Base-by-base conservation (phyloP, 1,140 invertebrate genomes). In the Eufriesea mexicana region DNA sequence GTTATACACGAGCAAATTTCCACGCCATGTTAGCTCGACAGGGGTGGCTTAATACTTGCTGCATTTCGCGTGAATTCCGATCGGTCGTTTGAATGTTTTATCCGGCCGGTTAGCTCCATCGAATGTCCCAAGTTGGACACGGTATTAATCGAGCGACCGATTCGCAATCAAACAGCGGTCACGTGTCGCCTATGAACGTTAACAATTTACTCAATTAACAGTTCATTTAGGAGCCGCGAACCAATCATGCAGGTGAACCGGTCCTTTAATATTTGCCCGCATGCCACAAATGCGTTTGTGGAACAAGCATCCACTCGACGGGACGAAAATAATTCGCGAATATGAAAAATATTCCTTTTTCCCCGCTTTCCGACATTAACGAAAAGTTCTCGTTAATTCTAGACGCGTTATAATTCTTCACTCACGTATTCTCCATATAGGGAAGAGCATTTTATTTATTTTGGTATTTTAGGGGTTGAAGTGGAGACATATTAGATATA, bases 191-290 rank as follows among this genome's bases (percentile, higher is more conserved):
- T 45, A 67, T 25, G 51, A 49, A 45, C 42, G 64, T 77, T 77
- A 77, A 76, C 79, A 82, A 77, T 82, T 77, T 51, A 49, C 51
- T 42, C 62, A 42, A 82, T 76, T 82, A 76, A 82, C 72, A 76
- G 62, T 76, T 76, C 73, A 76, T 76, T 82, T 68, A 51, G 45
- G n/a, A 20, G 2, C 25, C 25, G 20, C 20, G 54, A 59, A 77
- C 25, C 79, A 77, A 59, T 73, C 62, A 47, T 54, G 59, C 20
- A 45, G 10, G 16, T 0, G 16, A n/a, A 10, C 23, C 20, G 64
- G 25, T 18, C 25, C 70, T 81, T 55, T 64, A 80, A 74, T 81
- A 74, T 81, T 81, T 74, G 49, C 16, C 20, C 28, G 2, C 0
- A 1, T 9, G 10, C n/a, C 14, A 28, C 23, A 25, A 59, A 70